Base-by-base conservation (phyloP, 1,140 invertebrate species). In the Drosophila kepulauana region DNA sequence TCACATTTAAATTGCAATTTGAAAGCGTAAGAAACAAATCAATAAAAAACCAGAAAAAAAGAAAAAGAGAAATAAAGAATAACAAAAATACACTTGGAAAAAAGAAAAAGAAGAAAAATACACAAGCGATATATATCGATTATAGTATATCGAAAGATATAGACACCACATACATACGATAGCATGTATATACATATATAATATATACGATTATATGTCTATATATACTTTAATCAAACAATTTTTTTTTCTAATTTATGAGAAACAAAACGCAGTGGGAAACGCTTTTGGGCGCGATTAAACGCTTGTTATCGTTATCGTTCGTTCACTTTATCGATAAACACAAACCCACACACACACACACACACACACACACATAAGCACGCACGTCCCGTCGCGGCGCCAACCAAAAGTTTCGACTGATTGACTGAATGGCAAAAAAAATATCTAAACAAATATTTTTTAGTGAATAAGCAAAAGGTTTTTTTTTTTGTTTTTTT, bases 381-480 rank as follows among this genome's bases (percentile, higher is more conserved):
- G n/a, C 41, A 43, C 41, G 41, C 41, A 43, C 41, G n/a, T 5
- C 41, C 41, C 41, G 41, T 43, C 41, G 41, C 41, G 41, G 41
- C 41, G 41, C 41, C 81, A 74, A 79, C 90, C 91, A 81, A 91
- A 89, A 82, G 90, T 91, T 92, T 91, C 90, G 82, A 92, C 91
- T 92, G 91, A 92, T 92, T 92, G 91, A 92, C 91, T 92, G 91
- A 92, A 92, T 92, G 91, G 91, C 87, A 57, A 88, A 91, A 25
- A 25, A 25, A 84, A 87, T 82, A 87, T 75, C 74, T 79, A 90
- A 78, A 90, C 75, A 59, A 79, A 54, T 54, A 52, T 52, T 62
- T 73, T 63, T 59, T 86, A 87, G 84, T 62, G 64, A 11, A 54
- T 84, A 88, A 84, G 72, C 46, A 66, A 75, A 56, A 63, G 71